phyloP scores from a whole-genome alignment of 2,888 invertebrate genomes.

The Napeogenes sylphis region DNA sequence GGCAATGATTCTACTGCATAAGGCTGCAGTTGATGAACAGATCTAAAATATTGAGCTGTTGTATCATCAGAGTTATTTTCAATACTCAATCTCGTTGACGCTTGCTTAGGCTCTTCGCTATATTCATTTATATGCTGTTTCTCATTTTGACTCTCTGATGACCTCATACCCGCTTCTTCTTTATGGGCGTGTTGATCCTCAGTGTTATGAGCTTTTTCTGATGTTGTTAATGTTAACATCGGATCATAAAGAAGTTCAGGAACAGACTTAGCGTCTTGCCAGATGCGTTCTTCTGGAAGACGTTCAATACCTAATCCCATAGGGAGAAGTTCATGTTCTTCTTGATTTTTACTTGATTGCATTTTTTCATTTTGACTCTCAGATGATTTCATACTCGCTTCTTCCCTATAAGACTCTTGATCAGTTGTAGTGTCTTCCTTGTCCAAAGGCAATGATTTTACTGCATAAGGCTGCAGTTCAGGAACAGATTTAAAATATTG shows the following conservation, averaged over 20 bases:
- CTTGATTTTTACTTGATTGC: constrained; percentile 18
- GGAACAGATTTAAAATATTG: not conserved
- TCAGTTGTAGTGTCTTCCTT: not conserved
- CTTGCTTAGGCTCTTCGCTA: constrained; percentile 16
- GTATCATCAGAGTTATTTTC: constrained; percentile 11
- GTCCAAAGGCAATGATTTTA: not conserved
- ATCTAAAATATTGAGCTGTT: not conserved
- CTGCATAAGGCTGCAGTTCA: not conserved
- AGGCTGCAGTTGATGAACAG: not conserved
- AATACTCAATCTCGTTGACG: constrained; percentile 12
- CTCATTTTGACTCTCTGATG: constrained; percentile 1
- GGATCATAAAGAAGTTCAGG: too few relatives aligned
- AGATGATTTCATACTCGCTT: not conserved
- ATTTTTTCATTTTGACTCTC: constrained; percentile 7
- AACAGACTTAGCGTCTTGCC: too few relatives aligned
- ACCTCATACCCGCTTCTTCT: constrained; percentile 6
- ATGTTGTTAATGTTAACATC: too few relatives aligned
- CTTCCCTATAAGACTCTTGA: not conserved
- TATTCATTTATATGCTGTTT: constrained; percentile 13
- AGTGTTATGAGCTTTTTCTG: not conserved
- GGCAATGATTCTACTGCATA: not conserved
- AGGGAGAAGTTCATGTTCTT: constrained; percentile 8
- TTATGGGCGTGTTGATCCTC: not conserved
- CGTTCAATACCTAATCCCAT: too few relatives aligned
- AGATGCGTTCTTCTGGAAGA: too few relatives aligned